Evolutionary conservation across 2,797 vertebrate genomes (phyloP), one percentile per base, ranked within the genome.

Genomic region (Microchirus variegatus): DNA sequence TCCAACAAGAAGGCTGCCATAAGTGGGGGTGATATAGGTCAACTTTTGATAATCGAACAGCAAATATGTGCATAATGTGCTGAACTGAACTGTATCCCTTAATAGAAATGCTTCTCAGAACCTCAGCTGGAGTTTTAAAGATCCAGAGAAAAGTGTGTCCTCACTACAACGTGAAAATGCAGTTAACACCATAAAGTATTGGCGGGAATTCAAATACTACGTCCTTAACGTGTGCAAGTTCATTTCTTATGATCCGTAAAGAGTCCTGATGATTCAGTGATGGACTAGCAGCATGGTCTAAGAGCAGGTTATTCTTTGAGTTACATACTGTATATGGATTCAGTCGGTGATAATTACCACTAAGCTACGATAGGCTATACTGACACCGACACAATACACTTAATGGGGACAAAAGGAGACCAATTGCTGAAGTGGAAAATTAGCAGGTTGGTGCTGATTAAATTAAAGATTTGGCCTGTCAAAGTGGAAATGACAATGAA

Each of bases 401-500:
- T 67, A 69, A 44, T 26, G 63, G 6, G 31, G 54, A 59, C 70
- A 44, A 15, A 48, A 52, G 51, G 70, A 62, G 70, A 18, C 37
- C 18, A 5, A 42, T 47, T 69, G 49, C 79, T 67, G 58, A 62
- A 52, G 47, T 66, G 43, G 63, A 55, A 59, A 56, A 61, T 44
- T 59, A 60, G 63, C 36, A 38, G 59, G 38, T 54, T 47, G 52
- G 48, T 71, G 35, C 16, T 6, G 58, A 55, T 71, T 18, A 41
- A 18, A 56, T 0, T 42, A 13, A 15, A 42, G 40, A 74, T 70
- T 70, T 75, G 70, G 76, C 70, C 75, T 41, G 46, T 73, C 53
- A 43, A 59, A 73, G 67, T 67, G 66, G 75, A 87, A 69, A 82
- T 80, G 78, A 83, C 59, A 57, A 87, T 83, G 85, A 93, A 94